A percentile compares a stretch with the other conserved stretches of the same genome.
phyloP scores from a whole-genome alignment of 2,113 vertebrate species.

The Zosterops japonicus region DNA sequence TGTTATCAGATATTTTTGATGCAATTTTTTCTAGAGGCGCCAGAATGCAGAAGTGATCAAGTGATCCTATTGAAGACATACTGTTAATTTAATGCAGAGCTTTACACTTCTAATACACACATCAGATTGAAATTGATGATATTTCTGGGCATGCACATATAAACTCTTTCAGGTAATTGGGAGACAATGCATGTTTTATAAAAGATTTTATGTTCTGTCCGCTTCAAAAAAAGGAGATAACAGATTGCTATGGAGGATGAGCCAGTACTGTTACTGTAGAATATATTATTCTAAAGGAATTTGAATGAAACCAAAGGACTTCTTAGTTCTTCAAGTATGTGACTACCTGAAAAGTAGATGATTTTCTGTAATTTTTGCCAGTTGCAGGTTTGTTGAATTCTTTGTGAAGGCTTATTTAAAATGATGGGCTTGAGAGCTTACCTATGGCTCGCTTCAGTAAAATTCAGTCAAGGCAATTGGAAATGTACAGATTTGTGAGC shows the following conservation, averaged over 20 bases:
- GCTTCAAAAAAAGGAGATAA: not conserved
- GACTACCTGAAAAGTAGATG: not conserved
- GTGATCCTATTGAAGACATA: fast-evolving
- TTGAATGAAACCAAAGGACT: not conserved
- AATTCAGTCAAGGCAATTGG: not conserved
- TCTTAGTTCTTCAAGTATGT: not conserved
- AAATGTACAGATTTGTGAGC: fast-evolving
- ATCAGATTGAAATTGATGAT: not conserved
- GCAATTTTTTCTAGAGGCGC: not conserved
- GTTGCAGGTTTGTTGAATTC: not conserved
- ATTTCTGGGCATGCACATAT: not conserved
- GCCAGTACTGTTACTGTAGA: not conserved
- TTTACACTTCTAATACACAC: not conserved
- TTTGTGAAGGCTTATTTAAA: not conserved
- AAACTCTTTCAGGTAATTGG: not conserved
- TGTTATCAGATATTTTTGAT: not conserved
- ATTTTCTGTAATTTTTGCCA: not conserved
- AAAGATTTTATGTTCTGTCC: not conserved
- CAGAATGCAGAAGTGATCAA: not conserved
- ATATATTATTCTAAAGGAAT: not conserved
- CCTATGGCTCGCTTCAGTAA: not conserved
- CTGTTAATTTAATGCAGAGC: not conserved
- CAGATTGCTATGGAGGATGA: not conserved
- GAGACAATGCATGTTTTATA: not conserved
- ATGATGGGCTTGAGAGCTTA: fast-evolving